Conservation (phyloP, 1,140 invertebrate species). For the Leptinotarsa texana region DNA sequence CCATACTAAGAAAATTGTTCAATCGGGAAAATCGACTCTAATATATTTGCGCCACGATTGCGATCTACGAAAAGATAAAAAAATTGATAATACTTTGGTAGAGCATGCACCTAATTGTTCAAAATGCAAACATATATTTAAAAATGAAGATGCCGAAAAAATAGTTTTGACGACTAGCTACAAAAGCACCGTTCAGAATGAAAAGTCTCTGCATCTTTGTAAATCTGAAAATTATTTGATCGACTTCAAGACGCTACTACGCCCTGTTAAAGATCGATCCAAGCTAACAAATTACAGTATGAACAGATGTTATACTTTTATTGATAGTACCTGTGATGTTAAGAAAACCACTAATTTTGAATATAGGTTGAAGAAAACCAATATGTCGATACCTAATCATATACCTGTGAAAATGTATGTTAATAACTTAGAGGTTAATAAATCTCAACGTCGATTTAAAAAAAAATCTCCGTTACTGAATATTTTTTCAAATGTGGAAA, state of each 20-base stretch:
- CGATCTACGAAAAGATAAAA: constrained; percentile 18
- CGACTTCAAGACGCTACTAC: constrained; percentile 29
- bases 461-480: no score
- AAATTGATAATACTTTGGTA: constrained; percentile 1
- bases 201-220: constrained; percentile 21
- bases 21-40: constrained; percentile 35
- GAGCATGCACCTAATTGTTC: constrained; percentile 26
- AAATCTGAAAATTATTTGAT: constrained; percentile 37
- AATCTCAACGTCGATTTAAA: constrained; percentile 11
- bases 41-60: constrained; percentile 37
- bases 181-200: constrained; percentile 1
- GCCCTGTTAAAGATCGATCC: constrained; percentile 38
- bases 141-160: constrained; percentile 11
- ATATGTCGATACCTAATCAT: constrained; percentile 17
- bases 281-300: constrained; percentile 32
- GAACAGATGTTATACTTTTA: constrained; percentile 34
- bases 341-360: constrained; percentile 24
- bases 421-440: constrained; percentile 29
- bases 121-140: constrained; percentile 30
- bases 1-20: constrained; percentile 35
- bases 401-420: constrained; percentile 35
- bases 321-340: constrained; percentile 22
- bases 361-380: constrained; percentile 7
- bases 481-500: no score
- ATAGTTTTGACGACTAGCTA: neutral